phyloP scores from a whole-genome alignment of 2,888 invertebrate genomes.

The Yponomeuta evonymella region DNA sequence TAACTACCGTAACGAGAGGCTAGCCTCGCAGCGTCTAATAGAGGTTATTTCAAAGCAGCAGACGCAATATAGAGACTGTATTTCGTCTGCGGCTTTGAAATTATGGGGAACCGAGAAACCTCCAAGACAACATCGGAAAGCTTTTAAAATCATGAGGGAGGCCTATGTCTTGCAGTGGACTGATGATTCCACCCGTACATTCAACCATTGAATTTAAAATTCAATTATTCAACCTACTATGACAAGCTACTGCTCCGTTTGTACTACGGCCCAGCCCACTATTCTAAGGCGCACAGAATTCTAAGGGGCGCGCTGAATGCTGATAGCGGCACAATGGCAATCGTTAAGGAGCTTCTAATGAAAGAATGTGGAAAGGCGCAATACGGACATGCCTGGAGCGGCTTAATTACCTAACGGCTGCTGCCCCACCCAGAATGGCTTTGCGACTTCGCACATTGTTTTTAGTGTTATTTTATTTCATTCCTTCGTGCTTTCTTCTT shows the following conservation, averaged over 20 bases:
- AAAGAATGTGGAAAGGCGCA: conserved; percentile 13
- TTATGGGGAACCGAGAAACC: no score
- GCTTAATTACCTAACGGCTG: conserved; percentile 8
- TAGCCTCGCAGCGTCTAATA: no score
- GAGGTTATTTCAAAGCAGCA: no score
- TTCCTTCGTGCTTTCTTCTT: not conserved
- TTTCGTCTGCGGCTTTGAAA: no score
- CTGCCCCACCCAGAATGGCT: not conserved
- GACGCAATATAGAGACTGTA: no score
- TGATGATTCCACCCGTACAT: no score
- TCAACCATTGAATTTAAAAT: no score
- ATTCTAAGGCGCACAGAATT: conserved; percentile 28
- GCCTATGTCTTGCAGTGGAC: no score
- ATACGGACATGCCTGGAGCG: conserved; percentile 8
- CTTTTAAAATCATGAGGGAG: no score
- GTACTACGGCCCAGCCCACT: conserved; percentile 22
- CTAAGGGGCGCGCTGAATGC: conserved; percentile 33
- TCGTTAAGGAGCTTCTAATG: conserved; percentile 14
- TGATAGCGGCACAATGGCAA: conserved; percentile 49
- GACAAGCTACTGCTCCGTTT: not conserved
- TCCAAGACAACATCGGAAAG: no score
- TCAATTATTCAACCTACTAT: not conserved
- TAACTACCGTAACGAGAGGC: no score
- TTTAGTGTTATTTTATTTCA: not conserved
- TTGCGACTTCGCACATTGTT: conserved; percentile 6